phyloP scores from a whole-genome alignment of 2,888 invertebrate genomes.

The Meloe dianella region DNA sequence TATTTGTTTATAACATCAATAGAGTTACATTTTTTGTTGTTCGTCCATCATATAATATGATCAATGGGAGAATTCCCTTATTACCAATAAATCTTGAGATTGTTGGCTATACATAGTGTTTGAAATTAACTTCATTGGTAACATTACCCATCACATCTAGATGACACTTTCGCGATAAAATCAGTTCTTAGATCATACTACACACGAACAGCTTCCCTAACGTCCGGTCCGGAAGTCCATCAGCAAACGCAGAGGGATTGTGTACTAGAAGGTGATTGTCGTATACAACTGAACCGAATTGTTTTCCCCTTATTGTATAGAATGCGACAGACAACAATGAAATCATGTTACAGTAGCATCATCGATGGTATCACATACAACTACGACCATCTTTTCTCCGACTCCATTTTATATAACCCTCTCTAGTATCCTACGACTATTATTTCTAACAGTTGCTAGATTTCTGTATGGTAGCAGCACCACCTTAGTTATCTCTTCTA shows the following conservation, averaged over 20 bases:
- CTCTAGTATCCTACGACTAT: slow-evolving; percentile 51
- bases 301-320: slow-evolving; percentile 53
- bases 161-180: slow-evolving; percentile 35
- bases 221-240: slow-evolving; percentile 57
- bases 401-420: slow-evolving; percentile 53
- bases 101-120: neutral
- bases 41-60: slow-evolving; percentile 18
- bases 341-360: slow-evolving; percentile 47
- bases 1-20: slow-evolving; percentile 4
- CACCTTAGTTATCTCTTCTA: slow-evolving; percentile 55
- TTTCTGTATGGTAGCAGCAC: slow-evolving; percentile 51
- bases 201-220: slow-evolving; percentile 51
- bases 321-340: slow-evolving; percentile 43
- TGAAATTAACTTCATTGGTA: slow-evolving; percentile 11
- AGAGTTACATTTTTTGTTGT: slow-evolving; percentile 17
- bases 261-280: slow-evolving; percentile 55
- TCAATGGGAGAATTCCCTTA: neutral
- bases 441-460: slow-evolving; percentile 56
- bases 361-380: slow-evolving; percentile 55
- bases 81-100: neutral
- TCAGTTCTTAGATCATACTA: slow-evolving; percentile 48
- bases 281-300: slow-evolving; percentile 50
- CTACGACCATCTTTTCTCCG: slow-evolving; percentile 43
- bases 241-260: slow-evolving; percentile 51
- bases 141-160: slow-evolving; percentile 28